Evolutionary conservation across 2,888 invertebrate species (phyloP).

Genomic region (Ommatoiulus sabulosus): DNA sequence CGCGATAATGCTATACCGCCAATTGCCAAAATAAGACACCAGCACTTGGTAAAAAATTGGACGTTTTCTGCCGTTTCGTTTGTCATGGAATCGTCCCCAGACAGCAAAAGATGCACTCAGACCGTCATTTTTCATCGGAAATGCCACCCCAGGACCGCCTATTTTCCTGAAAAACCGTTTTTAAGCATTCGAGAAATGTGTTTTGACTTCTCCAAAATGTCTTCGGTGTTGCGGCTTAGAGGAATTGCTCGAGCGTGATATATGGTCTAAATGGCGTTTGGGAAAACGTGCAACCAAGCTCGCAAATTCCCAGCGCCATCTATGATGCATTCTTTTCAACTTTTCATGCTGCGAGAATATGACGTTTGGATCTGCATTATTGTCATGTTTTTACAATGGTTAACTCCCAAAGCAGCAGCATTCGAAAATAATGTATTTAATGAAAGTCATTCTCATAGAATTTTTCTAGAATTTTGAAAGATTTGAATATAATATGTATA

Average conservation of each 20-base stretch:
- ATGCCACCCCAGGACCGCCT: neutral
- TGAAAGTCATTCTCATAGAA: no score
- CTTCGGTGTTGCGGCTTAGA: neutral
- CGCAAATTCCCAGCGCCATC: neutral
- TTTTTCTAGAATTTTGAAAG: no score
- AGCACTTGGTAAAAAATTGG: neutral
- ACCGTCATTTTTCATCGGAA: neutral
- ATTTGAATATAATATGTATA: no score
- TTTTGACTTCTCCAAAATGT: neutral
- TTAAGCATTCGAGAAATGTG: neutral
- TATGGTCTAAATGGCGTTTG: neutral
- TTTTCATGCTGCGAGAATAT: no score
- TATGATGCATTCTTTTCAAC: neutral
- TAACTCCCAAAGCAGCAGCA: no score
- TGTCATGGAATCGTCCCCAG: neutral
- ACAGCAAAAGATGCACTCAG: neutral
- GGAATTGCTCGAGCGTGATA: neutral
- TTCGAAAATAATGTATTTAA: no score
- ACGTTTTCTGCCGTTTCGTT: neutral
- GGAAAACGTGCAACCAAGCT: neutral
- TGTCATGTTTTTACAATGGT: no score
- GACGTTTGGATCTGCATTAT: no score
- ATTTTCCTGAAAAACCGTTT: neutral
- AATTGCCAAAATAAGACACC: conserved; percentile 18
- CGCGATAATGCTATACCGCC: neutral